Evolutionary conservation across 2,797 vertebrate genomes (phyloP), one percentile per base, ranked within the genome.

Genomic region (Pangasius djambal): DNA sequence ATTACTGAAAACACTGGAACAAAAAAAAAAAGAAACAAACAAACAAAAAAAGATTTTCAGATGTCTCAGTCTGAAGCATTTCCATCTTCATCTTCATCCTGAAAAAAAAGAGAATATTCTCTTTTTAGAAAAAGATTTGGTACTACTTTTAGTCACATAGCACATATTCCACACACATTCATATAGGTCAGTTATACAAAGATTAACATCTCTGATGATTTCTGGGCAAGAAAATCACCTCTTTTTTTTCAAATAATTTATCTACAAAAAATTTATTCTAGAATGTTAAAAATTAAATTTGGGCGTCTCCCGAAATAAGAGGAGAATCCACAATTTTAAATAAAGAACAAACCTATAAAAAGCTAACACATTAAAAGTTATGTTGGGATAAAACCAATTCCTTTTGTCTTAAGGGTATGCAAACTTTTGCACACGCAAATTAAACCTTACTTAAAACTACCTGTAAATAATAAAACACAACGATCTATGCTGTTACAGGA

Each of bases 31-130:
- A 70, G 25, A 12, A 48, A 16, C 0, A 59, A 52, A 8, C 2
- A 22, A 55, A 16, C 20, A 2, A 25, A 31, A 0, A 44, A 28
- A 8, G 13, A 0, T 6, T 70, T 48, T 55, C 13, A 34, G 22
- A 28, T 7, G 48, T 87, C 55, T 91, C 93, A 96, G 90, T 96
- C 96, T 0, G 96, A 96, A 61, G 92, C 90, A 25, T 95, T 95
- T 81, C 93, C 93, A 77, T 91, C 92, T 52, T 94, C 94, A 87
- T 94, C 93, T 78, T 91, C 93, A 87, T 95, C 95, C 96, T 97
- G 91, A 37, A 34, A 37, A 28, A 28, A 84, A 78, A 88, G 10
- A 74, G 12, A 44, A 59, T 86, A 82, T 12, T 59, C 12, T 84
- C 8, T 9, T 89, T 82, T 2, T 0, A 89, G 72, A 87, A 59